Conservation (phyloP, 2,113 vertebrate genomes). For the Eidolon helvum region DNA sequence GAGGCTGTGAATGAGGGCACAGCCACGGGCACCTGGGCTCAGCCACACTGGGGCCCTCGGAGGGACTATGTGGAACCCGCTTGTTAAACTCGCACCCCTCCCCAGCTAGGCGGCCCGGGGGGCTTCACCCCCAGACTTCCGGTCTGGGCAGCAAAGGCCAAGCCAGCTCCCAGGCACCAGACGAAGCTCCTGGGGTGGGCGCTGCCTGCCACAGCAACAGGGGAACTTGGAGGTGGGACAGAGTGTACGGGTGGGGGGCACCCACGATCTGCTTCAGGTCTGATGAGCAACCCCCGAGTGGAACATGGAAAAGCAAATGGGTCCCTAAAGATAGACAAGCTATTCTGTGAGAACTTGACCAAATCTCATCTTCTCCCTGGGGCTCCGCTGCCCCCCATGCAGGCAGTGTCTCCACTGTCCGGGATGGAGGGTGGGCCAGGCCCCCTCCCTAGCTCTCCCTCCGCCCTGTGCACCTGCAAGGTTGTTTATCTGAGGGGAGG, state of each 20-base stretch:
- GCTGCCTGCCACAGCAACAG: background rate
- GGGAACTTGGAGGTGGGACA: background rate
- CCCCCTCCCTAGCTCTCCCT: background rate
- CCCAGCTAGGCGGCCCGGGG: rapidly evolving
- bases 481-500: background rate
- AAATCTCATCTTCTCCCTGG: background rate
- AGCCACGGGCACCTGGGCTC: rapidly evolving
- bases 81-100: background rate
- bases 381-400: background rate
- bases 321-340: background rate
- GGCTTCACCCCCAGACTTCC: rapidly evolving
- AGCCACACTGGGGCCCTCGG: rapidly evolving
- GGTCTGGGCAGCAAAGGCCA: background rate
- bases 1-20: rapidly evolving
- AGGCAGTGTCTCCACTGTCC: background rate
- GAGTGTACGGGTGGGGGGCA: no score
- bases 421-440: rapidly evolving
- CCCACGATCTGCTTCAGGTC: background rate
- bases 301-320: background rate
- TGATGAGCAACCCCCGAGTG: no score
- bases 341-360: background rate
- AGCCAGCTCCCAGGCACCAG: background rate
- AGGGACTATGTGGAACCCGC: rapidly evolving
- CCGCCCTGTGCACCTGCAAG: background rate
- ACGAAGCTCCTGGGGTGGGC: background rate